A percentile compares a stretch with the other conserved stretches of the same genome.
phyloP scores from a whole-genome alignment of 2,888 invertebrate species.

The Chouioia cunea region DNA sequence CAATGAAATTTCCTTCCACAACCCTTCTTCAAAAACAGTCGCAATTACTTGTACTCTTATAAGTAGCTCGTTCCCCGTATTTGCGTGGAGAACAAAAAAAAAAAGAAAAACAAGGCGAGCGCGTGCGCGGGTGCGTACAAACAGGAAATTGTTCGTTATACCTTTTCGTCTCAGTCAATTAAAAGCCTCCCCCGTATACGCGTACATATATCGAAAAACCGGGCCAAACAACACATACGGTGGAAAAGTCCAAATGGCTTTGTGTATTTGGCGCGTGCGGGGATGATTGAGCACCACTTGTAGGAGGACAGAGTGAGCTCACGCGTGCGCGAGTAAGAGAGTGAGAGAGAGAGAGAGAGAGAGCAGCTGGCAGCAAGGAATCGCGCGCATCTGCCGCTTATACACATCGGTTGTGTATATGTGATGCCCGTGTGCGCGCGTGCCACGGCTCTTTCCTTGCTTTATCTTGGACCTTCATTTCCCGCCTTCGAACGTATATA shows the following conservation, averaged over 20 bases:
- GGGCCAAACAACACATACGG: slow-evolving; percentile 6
- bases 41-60: no score
- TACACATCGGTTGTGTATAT: slow-evolving; percentile 15
- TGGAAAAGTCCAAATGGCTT: slow-evolving; percentile 7
- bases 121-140: no score
- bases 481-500: slow-evolving; percentile 35
- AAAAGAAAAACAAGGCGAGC: no score
- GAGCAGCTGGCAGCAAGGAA: slow-evolving; percentile 56
- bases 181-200: neutral
- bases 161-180: no score
- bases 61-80: no score
- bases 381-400: slow-evolving; percentile 60
- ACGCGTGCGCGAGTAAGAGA: slow-evolving; percentile 56
- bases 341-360: no score
- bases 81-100: no score
- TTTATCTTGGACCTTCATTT: slow-evolving; percentile 48
- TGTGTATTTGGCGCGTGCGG: slow-evolving; percentile 27
- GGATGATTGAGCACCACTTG: slow-evolving; percentile 68
- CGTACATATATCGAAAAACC: neutral
- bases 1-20: no score
- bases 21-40: no score
- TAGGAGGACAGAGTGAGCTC: slow-evolving; percentile 67
- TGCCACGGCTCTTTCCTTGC: slow-evolving; percentile 41
- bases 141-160: no score
- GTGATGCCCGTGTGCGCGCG: slow-evolving; percentile 17